Conservation (phyloP, 2,113 vertebrate genomes). For the Equus przewalskii region DNA sequence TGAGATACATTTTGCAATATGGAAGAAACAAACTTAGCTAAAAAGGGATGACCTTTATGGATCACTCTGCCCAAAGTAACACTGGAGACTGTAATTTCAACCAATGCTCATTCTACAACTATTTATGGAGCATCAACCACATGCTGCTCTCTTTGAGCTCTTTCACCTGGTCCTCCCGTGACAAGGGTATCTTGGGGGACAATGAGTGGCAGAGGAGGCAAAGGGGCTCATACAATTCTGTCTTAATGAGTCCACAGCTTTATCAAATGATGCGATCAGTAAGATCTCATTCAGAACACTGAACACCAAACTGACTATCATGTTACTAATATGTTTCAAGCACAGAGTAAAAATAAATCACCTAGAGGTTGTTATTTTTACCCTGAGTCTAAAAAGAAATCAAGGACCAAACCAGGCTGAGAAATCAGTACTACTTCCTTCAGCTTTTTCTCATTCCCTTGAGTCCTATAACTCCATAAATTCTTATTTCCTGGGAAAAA, state of each 20-base stretch:
- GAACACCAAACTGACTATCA: neutral
- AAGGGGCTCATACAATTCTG: neutral
- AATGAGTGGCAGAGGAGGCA: neutral
- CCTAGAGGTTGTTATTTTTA: neutral
- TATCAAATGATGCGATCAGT: neutral
- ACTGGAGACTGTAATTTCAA: constrained; percentile 32
- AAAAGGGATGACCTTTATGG: neutral
- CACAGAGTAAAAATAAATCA: constrained; percentile 24
- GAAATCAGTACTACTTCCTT: constrained; percentile 12
- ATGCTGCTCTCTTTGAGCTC: neutral
- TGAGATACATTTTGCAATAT: neutral
- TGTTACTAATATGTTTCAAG: neutral
- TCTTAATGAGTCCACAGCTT: neutral
- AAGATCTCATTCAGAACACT: constrained; percentile 40
- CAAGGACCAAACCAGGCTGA: neutral
- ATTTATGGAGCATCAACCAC: neutral
- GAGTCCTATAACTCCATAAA: neutral
- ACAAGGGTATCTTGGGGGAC: neutral
- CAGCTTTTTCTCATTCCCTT: neutral
- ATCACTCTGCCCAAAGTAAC: neutral
- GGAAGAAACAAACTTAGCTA: constrained; percentile 45
- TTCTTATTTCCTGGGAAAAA: neutral
- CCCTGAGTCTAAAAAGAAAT: neutral
- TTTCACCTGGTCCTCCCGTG: neutral
- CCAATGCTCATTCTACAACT: neutral